Conservation (phyloP, 1,140 invertebrate species). For the Limonius californicus region DNA sequence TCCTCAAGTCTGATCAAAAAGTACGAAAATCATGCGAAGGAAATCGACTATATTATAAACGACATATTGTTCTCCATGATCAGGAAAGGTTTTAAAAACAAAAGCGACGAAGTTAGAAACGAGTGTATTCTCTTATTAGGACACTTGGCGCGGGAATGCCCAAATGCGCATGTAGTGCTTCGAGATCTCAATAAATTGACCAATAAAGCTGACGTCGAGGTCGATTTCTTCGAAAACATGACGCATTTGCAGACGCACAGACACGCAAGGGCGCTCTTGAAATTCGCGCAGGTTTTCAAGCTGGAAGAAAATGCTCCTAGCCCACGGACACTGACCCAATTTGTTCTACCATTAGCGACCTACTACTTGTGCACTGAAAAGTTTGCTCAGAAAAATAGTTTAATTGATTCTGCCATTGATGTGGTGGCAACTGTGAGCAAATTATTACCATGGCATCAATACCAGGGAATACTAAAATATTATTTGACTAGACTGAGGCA, state of each 20-base stretch:
- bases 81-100: slow-evolving; percentile 62
- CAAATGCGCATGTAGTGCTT: slow-evolving; percentile 64
- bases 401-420: slow-evolving; percentile 82
- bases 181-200: slow-evolving; percentile 69
- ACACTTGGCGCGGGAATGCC: slow-evolving; percentile 67
- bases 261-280: slow-evolving; percentile 71
- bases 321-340: slow-evolving; percentile 71
- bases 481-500: slow-evolving; percentile 73
- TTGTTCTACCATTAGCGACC: slow-evolving; percentile 79
- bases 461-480: slow-evolving; percentile 72
- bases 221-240: slow-evolving; percentile 94
- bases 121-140: slow-evolving; percentile 76
- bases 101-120: slow-evolving; percentile 63
- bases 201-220: slow-evolving; percentile 73
- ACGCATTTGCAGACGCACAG: slow-evolving; percentile 82
- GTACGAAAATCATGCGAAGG: slow-evolving; percentile 49
- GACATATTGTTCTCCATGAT: slow-evolving; percentile 67
- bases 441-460: slow-evolving; percentile 82
- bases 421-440: slow-evolving; percentile 70
- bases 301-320: slow-evolving; percentile 57
- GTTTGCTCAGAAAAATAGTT: slow-evolving; percentile 68
- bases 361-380: slow-evolving; percentile 75
- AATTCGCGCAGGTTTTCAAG: slow-evolving; percentile 59
- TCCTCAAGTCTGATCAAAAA: slow-evolving; percentile 56
- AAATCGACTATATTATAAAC: slow-evolving; percentile 63